Conservation (phyloP, 2,113 vertebrate genomes). For the Sula dactylatra region DNA sequence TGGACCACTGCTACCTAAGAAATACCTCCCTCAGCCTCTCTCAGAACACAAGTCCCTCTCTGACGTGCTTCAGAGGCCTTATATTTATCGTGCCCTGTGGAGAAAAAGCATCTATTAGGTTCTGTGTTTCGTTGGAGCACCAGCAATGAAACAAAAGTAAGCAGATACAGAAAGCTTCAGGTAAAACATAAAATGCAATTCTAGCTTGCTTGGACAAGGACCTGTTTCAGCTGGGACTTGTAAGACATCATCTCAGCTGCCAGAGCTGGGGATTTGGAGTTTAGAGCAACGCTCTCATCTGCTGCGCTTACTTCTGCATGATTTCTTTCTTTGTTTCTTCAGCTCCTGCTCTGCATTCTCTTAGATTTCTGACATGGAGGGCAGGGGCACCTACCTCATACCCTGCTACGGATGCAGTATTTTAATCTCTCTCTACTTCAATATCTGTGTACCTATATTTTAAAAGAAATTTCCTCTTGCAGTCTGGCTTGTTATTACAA, state of each 20-base stretch:
- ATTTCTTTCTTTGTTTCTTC: slow-evolving; percentile 38
- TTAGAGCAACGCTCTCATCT: background rate
- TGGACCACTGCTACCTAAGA: background rate
- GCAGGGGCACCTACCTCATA: background rate
- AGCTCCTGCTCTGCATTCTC: background rate
- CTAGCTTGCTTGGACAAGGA: background rate
- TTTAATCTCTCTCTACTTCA: background rate
- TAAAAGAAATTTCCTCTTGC: background rate
- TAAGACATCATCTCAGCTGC: background rate
- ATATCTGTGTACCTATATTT: background rate
- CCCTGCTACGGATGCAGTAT: background rate
- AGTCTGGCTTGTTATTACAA: background rate
- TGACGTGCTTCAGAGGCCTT: background rate
- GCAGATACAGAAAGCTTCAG: background rate
- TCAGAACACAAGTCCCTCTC: background rate
- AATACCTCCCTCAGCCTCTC: background rate
- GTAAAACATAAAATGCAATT: background rate
- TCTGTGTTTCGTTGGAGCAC: background rate
- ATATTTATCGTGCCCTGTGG: accelerated
- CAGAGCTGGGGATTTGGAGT: background rate
- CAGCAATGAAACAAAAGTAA: background rate
- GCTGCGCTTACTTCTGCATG: background rate
- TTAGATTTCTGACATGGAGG: background rate
- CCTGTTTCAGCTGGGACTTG: background rate
- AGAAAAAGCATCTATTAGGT: background rate